phyloP scores from a whole-genome alignment of 2,888 invertebrate genomes.

The Synanthedon myopaeformis region DNA sequence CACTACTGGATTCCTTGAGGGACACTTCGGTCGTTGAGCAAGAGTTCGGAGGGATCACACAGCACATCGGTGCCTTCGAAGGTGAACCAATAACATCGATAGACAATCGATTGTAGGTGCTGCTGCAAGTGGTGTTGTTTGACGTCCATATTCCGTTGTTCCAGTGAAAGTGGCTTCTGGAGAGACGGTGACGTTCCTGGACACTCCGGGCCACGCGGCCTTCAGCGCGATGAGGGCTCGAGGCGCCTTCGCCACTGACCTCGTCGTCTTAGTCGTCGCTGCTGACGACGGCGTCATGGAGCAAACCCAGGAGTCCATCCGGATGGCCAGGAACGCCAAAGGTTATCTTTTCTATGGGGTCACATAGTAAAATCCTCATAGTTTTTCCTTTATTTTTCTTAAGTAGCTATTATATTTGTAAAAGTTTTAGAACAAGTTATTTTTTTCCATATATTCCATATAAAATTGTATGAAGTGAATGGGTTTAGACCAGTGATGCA shows the following conservation, averaged over 20 bases:
- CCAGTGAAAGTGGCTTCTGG: conserved; percentile 77
- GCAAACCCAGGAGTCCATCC: conserved; percentile 93
- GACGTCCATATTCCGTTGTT: too few species aligned
- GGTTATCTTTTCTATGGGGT: conserved; percentile 41
- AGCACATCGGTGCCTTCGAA: conserved; percentile 98
- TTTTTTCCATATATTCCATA: too few species aligned
- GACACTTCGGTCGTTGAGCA: conserved; percentile 87
- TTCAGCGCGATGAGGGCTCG: conserved; percentile 93
- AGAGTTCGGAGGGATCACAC: conserved; percentile 99
- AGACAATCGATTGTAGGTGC: too few species aligned
- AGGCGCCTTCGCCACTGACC: conserved; percentile 94
- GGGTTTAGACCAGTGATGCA: too few species aligned
- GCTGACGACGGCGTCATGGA: conserved; percentile 99
- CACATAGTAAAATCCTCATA: too few species aligned
- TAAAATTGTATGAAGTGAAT: too few species aligned
- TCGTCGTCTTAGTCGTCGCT: conserved; percentile 95
- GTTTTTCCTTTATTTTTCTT: too few species aligned
- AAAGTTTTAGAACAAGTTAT: too few species aligned
- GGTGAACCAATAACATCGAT: too few species aligned
- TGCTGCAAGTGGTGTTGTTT: too few species aligned
- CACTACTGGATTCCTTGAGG: conserved; percentile 88
- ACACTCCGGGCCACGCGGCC: conserved; percentile 99
- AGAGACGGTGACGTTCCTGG: conserved; percentile 90
- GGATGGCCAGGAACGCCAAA: conserved; percentile 83
- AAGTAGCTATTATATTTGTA: too few species aligned